Base-by-base conservation (phyloP, 2,888 invertebrate genomes). In the Yponomeuta plumbellus region DNA sequence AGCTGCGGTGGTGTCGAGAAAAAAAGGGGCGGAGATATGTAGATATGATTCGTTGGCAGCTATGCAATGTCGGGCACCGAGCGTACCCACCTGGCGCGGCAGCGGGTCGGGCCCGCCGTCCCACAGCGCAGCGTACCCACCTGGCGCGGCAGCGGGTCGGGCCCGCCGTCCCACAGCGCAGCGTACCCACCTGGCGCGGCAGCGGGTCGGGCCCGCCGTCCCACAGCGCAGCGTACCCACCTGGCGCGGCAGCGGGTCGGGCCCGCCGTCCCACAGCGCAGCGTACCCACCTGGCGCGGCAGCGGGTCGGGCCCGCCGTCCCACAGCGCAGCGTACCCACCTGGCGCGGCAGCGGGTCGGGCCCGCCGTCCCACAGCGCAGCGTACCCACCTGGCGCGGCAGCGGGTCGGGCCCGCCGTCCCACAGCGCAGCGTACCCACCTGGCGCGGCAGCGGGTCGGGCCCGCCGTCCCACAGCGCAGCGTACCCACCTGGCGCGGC, bases 171-270 rank as follows among this genome's bases (percentile, higher is more conserved):
- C 68, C 95, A 92, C 72, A 94, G 95, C 78, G 96, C 58, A 2
- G 10, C 11, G 10, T 22, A 58, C 11, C 3, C 58, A 58, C 58
- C 17, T 20, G 56, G 17, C 56, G 17, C n/a, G 34, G 34, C 34
- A 34, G 34, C 17, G 56, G 56, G 56, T 56, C 92, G 63, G 97
- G 89, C 86, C 94, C 94, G 26, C 96, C 96, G 86, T 96, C 96
- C 97, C 97, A 97, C 71, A 94, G 93, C 69, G 95, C 94, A 98
- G 84, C 0, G 97, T n/a, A n/a, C 97, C 70, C 96, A 94, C 97
- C 97, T n/a, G n/a, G n/a, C n/a, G n/a, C n/a, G n/a, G 98, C 71
- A 97, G 88, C 61, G 96, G 94, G 77, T 97, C 97, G 1, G 97
- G 97, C 65, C 97, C 92, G 63, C 97, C 97, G 91, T 98, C 97